phyloP scores from a whole-genome alignment of 64 coral and sea anemone species.

The Stichodactyla mertensii region DNA sequence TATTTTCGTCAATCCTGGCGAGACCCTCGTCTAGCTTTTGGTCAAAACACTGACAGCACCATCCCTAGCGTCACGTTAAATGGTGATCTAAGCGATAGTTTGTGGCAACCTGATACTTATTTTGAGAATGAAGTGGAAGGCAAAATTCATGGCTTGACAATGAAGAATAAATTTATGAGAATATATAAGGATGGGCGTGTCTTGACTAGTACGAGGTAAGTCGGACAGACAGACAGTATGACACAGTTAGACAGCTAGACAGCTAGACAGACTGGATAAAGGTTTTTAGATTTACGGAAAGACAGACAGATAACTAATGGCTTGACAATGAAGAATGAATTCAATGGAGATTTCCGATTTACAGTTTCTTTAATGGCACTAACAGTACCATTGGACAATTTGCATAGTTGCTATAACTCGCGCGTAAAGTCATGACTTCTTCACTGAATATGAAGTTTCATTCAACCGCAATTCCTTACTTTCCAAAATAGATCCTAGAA shows the following conservation, averaged over 20 bases:
- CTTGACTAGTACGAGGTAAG: constrained; percentile 48
- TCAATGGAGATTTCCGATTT: not conserved
- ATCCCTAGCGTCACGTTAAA: constrained; percentile 35
- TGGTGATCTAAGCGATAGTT: constrained; percentile 36
- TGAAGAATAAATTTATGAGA: constrained; percentile 56
- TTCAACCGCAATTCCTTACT: too few relatives aligned
- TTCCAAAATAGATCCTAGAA: too few relatives aligned
- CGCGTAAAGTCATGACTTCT: too few relatives aligned
- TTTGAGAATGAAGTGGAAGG: constrained; percentile 60
- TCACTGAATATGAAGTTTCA: too few relatives aligned
- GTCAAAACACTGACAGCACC: not conserved
- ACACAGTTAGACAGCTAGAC: not conserved
- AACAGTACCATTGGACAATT: too few relatives aligned
- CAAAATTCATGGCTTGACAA: constrained; percentile 40
- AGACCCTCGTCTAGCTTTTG: constrained; percentile 42
- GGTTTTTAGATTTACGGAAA: too few relatives aligned
- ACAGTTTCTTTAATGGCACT: too few relatives aligned
- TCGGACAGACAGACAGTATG: too few relatives aligned
- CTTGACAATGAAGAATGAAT: constrained; percentile 59
- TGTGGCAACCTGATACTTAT: constrained; percentile 68
- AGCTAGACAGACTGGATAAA: too few relatives aligned
- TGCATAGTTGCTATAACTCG: too few relatives aligned
- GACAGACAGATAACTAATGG: not conserved
- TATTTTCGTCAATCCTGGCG: constrained; percentile 69
- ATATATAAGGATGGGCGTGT: constrained; percentile 46